Base-by-base conservation (phyloP, 2,888 invertebrate species). In the Conops quadrifasciatus region DNA sequence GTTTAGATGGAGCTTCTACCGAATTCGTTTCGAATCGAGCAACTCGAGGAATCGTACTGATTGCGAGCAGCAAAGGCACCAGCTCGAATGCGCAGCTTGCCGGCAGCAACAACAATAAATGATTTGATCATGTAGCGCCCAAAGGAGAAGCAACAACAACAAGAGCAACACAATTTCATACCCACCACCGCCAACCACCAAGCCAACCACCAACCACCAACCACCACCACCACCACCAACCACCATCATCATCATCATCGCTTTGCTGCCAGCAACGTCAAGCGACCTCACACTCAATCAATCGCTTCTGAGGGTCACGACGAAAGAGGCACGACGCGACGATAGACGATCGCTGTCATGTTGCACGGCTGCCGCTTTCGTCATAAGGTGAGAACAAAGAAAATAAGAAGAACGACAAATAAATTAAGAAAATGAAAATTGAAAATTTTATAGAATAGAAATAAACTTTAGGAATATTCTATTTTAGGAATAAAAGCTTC, bases 11-110 rank as follows among this genome's bases (percentile, higher is more conserved):
- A 16, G 64, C 47, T n/a, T 45, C 49, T 26, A 43, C 13, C 19
- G 56, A 56, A 16, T n/a, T 24, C 13, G 67, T 67, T 21, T 58
- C 47, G 67, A 43, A n/a, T 59, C 67, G 59, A 58, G 26, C 45
- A 47, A 59, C 58, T 67, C 45, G 45, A 67, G 59, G 67, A 58
- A 59, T 58, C 59, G 59, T 45, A 67, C 67, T 67, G 67, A 67
- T 58, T 58, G 45, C n/a, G 47, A 28, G 45, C 58, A 59, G 45
- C 21, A 43, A 21, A 15, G 43, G 26, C 19, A 19, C 15, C 21
- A 21, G 63, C 15, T 45, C 45, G 21, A 9, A 16, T 11, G 36
- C n/a, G 13, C 28, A 15, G 43, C 60, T 28, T 11, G n/a, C 60
- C 24, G 16, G 45, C 24, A 59, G n/a, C 59, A 28, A 26, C 24